A percentile compares a stretch with the other conserved stretches of the same genome.
Evolutionary conservation across 2,113 vertebrate genomes (phyloP).

Genomic region (Archilochus colubris): DNA sequence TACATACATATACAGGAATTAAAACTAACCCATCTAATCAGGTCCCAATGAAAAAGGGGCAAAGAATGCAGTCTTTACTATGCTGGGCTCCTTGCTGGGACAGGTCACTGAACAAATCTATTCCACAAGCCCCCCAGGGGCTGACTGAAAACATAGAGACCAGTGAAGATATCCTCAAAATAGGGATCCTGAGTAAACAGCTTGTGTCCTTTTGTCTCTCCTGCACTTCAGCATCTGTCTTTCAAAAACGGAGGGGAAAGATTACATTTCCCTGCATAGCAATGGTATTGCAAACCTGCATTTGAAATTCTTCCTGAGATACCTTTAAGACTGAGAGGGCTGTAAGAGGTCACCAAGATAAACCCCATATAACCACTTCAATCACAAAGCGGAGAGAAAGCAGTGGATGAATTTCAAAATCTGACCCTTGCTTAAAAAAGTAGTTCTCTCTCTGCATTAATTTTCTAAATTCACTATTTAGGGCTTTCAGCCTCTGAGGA

Average conservation of each 20-base stretch:
- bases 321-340: not conserved
- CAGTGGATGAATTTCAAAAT: not conserved
- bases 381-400: not conserved
- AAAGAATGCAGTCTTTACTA: not conserved
- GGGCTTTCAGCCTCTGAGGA: not conserved
- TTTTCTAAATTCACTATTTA: not conserved
- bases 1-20: not conserved
- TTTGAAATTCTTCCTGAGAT: not conserved
- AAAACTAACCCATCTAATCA: not conserved
- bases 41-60: not conserved
- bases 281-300: not conserved
- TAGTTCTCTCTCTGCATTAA: not conserved
- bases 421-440: not conserved
- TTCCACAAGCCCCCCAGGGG: not conserved
- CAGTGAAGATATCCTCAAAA: not conserved
- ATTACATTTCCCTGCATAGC: not conserved
- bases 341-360: not conserved
- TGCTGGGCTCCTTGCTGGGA: not conserved
- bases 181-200: not conserved
- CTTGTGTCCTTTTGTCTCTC: not conserved
- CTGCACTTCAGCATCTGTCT: not conserved
- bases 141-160: not conserved
- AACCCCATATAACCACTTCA: not conserved
- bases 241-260: accelerated
- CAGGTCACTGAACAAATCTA: not conserved